phyloP scores from a whole-genome alignment of 2,113 vertebrate species.

The Archocentrus centrarchus region DNA sequence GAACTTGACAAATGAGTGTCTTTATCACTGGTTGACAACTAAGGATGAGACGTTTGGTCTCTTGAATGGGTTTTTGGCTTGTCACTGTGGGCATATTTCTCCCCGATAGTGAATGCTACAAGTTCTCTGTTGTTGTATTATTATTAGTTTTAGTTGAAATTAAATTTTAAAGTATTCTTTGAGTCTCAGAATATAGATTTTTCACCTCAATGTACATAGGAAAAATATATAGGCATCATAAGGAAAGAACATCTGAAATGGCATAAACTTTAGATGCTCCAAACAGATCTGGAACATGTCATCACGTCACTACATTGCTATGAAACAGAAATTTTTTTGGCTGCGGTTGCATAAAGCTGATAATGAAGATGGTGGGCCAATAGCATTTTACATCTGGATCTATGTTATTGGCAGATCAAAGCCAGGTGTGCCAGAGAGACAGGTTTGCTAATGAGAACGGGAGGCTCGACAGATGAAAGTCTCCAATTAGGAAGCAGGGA shows the following conservation, averaged over 20 bases:
- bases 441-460: conserved; percentile 66
- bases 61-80: background rate
- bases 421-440: conserved; percentile 67
- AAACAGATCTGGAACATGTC: background rate
- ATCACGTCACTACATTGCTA: background rate
- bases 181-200: background rate
- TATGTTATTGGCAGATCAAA: conserved; percentile 75
- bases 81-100: background rate
- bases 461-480: conserved; percentile 59
- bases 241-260: background rate
- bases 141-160: background rate
- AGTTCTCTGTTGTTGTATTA: background rate
- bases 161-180: background rate
- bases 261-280: background rate
- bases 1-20: conserved; percentile 36
- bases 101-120: background rate
- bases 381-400: conserved; percentile 59
- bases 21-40: conserved; percentile 19
- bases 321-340: background rate
- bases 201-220: background rate
- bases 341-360: background rate
- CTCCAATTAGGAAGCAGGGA: conserved; percentile 72
- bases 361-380: background rate
- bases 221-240: background rate
- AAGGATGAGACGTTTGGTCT: conserved; percentile 27